Conservation (phyloP, 1,140 invertebrate species). For the Bombus pascuorum region DNA sequence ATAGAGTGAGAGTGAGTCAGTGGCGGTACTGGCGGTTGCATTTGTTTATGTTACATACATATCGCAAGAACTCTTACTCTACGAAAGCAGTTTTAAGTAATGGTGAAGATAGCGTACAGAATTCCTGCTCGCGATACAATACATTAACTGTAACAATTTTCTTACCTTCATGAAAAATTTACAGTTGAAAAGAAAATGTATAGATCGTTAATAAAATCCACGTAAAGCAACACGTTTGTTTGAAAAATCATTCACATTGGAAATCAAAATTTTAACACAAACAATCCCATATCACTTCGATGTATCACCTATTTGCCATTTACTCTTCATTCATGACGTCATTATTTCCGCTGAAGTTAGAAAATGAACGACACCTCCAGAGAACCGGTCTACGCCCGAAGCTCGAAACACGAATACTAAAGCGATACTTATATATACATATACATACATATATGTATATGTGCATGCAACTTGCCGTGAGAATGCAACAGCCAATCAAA, state of each 20-base stretch:
- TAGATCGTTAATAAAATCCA: slow-evolving; percentile 10
- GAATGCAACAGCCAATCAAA: slow-evolving; percentile 19
- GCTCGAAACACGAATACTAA: slow-evolving; percentile 11
- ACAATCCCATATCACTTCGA: slow-evolving; percentile 34
- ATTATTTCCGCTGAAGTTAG: slow-evolving; percentile 62
- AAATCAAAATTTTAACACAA: slow-evolving; percentile 14
- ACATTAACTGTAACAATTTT: neutral
- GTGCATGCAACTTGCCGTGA: neutral
- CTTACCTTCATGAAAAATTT: slow-evolving; percentile 62
- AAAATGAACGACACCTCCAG: slow-evolving; percentile 37
- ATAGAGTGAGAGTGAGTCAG: neutral
- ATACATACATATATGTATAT: neutral
- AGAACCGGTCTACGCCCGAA: slow-evolving; percentile 65
- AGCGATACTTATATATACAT: neutral
- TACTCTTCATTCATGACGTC: slow-evolving; percentile 59
- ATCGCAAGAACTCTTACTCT: neutral
- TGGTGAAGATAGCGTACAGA: neutral
- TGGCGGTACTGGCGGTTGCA: neutral
- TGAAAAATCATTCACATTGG: slow-evolving; percentile 30
- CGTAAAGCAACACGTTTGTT: neutral
- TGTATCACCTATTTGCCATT: slow-evolving; percentile 61
- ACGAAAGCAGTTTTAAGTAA: neutral
- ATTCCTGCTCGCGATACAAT: too few relatives aligned
- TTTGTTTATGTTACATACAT: neutral
- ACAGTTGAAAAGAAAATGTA: neutral